Evolutionary conservation across 2,113 vertebrate species (phyloP).

Genomic region (Heterotilapia buettikoferi): DNA sequence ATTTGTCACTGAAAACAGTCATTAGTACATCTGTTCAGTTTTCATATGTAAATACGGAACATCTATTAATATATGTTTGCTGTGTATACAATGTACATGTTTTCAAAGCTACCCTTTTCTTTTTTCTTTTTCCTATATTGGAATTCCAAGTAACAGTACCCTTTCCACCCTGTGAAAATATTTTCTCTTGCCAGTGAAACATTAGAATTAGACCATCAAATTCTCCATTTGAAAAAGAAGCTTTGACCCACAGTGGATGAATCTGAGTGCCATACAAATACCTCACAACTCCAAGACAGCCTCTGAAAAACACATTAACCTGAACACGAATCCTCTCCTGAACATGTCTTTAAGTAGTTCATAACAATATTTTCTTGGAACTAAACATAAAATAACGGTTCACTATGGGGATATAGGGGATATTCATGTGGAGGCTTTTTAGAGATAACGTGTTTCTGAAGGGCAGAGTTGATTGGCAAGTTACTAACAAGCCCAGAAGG

Average conservation of each 20-base stretch:
- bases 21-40: not conserved
- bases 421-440: not conserved
- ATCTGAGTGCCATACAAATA: not conserved
- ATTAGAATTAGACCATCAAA: conserved; percentile 64
- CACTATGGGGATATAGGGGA: not conserved
- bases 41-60: not conserved
- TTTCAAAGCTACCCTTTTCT: not conserved
- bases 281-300: not conserved
- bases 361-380: not conserved
- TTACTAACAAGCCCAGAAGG: conserved; percentile 23
- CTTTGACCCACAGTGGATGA: not conserved
- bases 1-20: not conserved
- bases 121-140: not conserved
- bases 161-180: conserved; percentile 46
- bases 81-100: not conserved
- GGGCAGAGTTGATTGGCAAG: conserved; percentile 18
- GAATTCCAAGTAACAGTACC: not conserved
- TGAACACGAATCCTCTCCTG: not conserved
- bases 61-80: not conserved
- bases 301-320: not conserved
- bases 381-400: not conserved
- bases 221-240: conserved; percentile 5
- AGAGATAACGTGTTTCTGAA: conserved; percentile 9
- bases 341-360: not conserved
- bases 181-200: conserved; percentile 47